Evolutionary conservation across 2,113 vertebrate species (phyloP).

Genomic region (Hylia prasina): DNA sequence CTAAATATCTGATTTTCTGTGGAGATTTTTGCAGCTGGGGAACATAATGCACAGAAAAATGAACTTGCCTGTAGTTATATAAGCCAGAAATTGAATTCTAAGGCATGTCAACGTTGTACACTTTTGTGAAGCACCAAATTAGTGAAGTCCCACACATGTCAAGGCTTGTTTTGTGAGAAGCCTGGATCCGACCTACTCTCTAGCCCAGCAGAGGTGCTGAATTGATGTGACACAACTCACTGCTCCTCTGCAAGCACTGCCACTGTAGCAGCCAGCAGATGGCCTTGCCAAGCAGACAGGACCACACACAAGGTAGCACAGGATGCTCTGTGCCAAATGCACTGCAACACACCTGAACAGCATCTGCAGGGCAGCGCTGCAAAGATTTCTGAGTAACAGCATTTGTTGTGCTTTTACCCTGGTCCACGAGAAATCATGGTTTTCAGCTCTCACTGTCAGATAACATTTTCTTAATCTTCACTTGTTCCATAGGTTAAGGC

Average conservation of each 20-base stretch:
- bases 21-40: neutral
- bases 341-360: neutral
- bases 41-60: neutral
- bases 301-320: rapidly evolving
- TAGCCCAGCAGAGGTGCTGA: neutral
- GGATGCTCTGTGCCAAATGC: neutral
- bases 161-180: neutral
- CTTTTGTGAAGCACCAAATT: neutral
- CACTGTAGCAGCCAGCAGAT: rapidly evolving
- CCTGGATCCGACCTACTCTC: neutral
- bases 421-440: neutral
- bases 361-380: neutral
- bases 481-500: neutral
- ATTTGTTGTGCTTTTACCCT: neutral
- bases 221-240: neutral
- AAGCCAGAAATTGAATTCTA: neutral
- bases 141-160: neutral
- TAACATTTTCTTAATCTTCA: neutral
- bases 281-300: neutral
- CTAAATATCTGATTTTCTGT: neutral
- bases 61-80: neutral
- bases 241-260: neutral
- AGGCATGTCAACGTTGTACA: neutral
- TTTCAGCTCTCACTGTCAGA: neutral
- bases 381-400: neutral